Evolutionary conservation across 2,888 invertebrate species (phyloP).

Genomic region (Villa cingulata): DNA sequence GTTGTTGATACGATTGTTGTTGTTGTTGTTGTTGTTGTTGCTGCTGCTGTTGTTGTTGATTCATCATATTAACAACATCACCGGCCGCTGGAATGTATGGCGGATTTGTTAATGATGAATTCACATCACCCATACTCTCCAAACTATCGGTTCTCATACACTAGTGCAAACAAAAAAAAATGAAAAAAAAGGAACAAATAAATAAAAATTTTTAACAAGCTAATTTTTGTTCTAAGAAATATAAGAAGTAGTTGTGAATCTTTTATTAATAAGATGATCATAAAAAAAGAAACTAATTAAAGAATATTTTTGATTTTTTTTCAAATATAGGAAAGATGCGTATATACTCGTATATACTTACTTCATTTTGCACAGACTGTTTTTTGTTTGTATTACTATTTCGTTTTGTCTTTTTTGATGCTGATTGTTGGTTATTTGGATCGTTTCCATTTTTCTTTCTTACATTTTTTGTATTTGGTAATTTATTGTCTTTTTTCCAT

Average conservation of each 20-base stretch:
- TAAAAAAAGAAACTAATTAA: no score
- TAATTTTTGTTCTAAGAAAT: no score
- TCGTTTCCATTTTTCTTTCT: slow-evolving; percentile 43
- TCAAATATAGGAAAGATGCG: no score
- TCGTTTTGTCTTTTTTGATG: slow-evolving; percentile 30
- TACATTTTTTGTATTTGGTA: slow-evolving; percentile 48
- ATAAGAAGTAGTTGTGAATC: no score
- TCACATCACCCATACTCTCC: slow-evolving; percentile 49
- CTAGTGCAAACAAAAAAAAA: slow-evolving; percentile 17
- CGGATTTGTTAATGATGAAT: slow-evolving; percentile 31
- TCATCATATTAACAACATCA: slow-evolving; percentile 24
- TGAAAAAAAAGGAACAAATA: background rate
- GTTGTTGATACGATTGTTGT: slow-evolving; percentile 38
- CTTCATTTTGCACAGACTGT: slow-evolving; percentile 34
- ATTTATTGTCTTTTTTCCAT: slow-evolving; percentile 61
- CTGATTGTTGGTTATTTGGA: slow-evolving; percentile 22
- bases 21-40: slow-evolving; percentile 18
- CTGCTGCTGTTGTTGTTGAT: slow-evolving; percentile 18
- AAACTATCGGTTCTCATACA: slow-evolving; percentile 46
- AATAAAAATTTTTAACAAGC: background rate
- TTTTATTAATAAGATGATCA: no score
- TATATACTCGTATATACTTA: no score
- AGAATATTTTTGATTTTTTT: no score
- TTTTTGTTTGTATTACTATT: slow-evolving; percentile 24
- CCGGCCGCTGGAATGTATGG: slow-evolving; percentile 32